Percentiles rank a stretch among this genome's conserved stretches.
These are phyloP conservation scores for Onychomys arenicola DNA, from an alignment of 2,797 vertebrate species.

Conservation along the genomic window DNA sequence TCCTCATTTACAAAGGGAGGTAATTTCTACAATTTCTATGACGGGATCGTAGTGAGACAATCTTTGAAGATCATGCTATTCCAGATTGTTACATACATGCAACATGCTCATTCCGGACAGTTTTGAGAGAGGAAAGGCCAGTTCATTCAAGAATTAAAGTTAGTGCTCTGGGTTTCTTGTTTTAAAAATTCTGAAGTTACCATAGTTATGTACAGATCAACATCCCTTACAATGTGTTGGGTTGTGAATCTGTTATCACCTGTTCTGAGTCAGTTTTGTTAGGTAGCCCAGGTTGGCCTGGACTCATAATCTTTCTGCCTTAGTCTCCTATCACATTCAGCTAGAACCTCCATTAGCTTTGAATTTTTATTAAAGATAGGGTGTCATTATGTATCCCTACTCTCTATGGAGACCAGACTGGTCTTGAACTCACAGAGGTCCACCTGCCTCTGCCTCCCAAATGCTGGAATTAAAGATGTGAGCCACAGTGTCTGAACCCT, in stretches of 20 bases:
- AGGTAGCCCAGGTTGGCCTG: neutral
- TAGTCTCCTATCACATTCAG: neutral
- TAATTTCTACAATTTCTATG: neutral
- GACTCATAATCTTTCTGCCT: neutral
- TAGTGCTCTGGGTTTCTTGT: neutral
- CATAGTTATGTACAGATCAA: neutral
- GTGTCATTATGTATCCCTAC: neutral
- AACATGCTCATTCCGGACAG: neutral
- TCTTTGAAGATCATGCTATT: neutral
- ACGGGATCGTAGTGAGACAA: neutral
- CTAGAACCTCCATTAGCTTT: neutral
- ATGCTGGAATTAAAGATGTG: neutral
- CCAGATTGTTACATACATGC: neutral
- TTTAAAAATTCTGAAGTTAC: slow-evolving; percentile 1
- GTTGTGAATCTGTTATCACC: neutral
- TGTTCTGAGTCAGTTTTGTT: neutral
- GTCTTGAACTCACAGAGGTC: neutral
- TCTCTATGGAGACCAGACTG: neutral
- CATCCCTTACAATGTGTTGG: neutral
- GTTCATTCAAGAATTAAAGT: neutral
- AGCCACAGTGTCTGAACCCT: neutral
- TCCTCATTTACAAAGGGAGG: neutral
- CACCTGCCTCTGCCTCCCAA: neutral
- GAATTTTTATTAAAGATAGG: no score
- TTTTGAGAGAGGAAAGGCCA: slow-evolving; percentile 1